These are phyloP conservation scores for Canis aureus DNA, from an alignment of 2,113 vertebrate genomes.

Conservation along the genomic window DNA sequence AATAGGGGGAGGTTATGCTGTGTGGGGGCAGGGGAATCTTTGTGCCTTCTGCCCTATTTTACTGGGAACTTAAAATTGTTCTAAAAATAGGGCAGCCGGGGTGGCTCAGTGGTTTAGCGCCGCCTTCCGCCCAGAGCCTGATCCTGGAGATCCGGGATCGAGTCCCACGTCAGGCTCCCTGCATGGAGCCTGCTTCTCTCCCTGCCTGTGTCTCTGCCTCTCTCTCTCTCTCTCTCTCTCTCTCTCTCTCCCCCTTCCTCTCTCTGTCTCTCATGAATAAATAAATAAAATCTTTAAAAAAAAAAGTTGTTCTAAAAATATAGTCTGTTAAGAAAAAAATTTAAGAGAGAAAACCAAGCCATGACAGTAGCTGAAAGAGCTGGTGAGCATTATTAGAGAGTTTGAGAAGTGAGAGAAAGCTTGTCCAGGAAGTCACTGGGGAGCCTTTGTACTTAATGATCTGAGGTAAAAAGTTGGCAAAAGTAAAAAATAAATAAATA, in stretches of 20 bases:
- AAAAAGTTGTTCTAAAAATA: neutral
- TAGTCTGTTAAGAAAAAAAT: neutral
- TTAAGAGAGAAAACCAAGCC: neutral
- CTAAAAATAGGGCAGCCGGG: neutral
- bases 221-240: neutral
- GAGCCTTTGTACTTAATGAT: neutral
- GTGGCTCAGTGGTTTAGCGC: neutral
- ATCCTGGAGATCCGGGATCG: neutral
- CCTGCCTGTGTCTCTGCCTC: too few species aligned
- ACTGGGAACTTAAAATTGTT: neutral
- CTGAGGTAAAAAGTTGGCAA: neutral
- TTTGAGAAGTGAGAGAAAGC: neutral
- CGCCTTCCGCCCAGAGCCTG: neutral
- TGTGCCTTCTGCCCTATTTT: neutral
- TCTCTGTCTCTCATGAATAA: neutral
- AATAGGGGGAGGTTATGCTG: neutral
- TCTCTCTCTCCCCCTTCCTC: neutral
- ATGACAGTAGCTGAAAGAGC: neutral
- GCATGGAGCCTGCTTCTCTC: neutral
- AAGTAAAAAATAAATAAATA: neutral
- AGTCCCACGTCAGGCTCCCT: neutral
- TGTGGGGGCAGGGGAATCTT: neutral
- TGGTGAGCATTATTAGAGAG: neutral
- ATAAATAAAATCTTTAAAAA: neutral
- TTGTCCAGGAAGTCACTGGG: neutral